Percentiles rank a stretch among this genome's conserved stretches.
Conservation (phyloP, 2,888 invertebrate species). For the Phyllotreta striolata region DNA sequence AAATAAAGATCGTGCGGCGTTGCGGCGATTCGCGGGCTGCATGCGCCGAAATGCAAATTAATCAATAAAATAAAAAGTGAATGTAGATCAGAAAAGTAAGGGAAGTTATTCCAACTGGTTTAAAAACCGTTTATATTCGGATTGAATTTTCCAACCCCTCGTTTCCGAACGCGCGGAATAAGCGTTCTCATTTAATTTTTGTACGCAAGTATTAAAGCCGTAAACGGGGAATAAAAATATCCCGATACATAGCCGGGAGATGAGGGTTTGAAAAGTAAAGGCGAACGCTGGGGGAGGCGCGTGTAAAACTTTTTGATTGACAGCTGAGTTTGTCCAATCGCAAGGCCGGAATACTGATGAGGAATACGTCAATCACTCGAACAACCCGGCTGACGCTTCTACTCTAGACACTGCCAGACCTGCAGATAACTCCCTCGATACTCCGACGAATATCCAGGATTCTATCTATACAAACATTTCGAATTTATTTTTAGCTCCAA, state of each 20-base stretch:
- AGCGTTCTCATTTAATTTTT: conserved; percentile 53
- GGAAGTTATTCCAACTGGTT: conserved; percentile 54
- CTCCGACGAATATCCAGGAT: conserved; percentile 10
- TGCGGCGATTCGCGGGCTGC: conserved; percentile 8
- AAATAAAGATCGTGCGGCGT: neutral
- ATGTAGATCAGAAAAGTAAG: conserved; percentile 28
- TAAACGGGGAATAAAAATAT: conserved; percentile 60
- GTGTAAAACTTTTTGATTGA: conserved; percentile 74
- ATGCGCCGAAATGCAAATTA: conserved; percentile 28
- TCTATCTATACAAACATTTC: conserved; percentile 8
- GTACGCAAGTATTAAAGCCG: conserved; percentile 59
- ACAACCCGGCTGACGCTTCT: conserved; percentile 37
- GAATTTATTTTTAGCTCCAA: no score
- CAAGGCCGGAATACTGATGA: conserved; percentile 79
- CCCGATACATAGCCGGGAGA: conserved; percentile 57
- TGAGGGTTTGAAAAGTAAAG: conserved; percentile 47
- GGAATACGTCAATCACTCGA: conserved; percentile 75
- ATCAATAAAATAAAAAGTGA: conserved; percentile 28
- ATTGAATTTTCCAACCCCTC: conserved; percentile 59
- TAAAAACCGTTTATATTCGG: conserved; percentile 62
- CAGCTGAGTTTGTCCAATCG: conserved; percentile 82
- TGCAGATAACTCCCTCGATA: conserved; percentile 34
- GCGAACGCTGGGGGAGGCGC: conserved; percentile 56
- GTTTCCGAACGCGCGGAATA: conserved; percentile 40
- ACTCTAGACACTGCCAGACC: conserved; percentile 33